Conservation (phyloP, 2,797 vertebrate species). For the Lophius americanus region DNA sequence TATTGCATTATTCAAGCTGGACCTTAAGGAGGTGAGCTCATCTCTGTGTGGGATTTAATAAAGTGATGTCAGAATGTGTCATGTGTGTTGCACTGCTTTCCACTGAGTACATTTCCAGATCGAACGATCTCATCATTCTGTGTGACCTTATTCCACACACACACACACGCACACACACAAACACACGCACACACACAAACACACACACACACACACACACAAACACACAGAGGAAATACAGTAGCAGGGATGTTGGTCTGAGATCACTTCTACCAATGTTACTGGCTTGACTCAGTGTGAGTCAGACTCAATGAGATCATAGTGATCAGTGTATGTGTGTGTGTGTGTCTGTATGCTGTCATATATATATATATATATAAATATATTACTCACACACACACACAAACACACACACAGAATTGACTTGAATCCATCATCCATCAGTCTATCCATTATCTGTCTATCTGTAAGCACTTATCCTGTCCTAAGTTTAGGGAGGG, state of each 20-base stretch:
- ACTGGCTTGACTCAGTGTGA: constrained; percentile 35
- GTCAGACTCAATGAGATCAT: constrained; percentile 54
- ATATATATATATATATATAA: no score
- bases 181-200: constrained; percentile 17
- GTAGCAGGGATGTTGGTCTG: constrained; percentile 28
- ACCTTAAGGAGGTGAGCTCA: constrained; percentile 65
- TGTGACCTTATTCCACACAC: constrained; percentile 41
- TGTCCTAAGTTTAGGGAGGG: no score
- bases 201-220: constrained; percentile 13
- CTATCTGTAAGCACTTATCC: no score
- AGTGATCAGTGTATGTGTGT: no score
- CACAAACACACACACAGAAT: constrained; percentile 13
- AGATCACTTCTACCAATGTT: constrained; percentile 35
- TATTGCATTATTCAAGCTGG: constrained; percentile 35
- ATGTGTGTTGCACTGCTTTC: constrained; percentile 55
- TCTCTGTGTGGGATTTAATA: constrained; percentile 62
- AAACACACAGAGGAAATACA: constrained; percentile 19
- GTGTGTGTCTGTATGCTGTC: no score
- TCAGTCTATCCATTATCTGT: no score
- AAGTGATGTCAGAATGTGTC: constrained; percentile 68
- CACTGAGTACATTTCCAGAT: constrained; percentile 50
- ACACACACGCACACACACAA: constrained; percentile 23
- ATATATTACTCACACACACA: no score
- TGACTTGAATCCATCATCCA: constrained; percentile 5
- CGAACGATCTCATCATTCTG: constrained; percentile 70